Percentiles rank a stretch among this genome's conserved stretches.
These are phyloP conservation scores for Paramuricea clavata DNA, from an alignment of 92 coral and sea anemone genomes.

Conservation along the genomic window DNA sequence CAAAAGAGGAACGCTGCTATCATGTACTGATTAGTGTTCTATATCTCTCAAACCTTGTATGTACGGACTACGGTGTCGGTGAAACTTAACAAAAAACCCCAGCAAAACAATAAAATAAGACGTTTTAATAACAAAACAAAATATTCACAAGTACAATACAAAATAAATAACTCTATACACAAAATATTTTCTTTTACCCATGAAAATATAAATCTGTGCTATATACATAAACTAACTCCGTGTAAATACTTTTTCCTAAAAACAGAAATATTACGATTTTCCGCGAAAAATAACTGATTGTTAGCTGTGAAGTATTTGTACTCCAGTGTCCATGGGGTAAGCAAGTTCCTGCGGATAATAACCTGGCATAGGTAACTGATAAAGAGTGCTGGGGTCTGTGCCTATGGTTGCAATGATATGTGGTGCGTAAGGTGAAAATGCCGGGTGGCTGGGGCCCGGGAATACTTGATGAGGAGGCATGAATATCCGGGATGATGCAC, in stretches of 20 bases:
- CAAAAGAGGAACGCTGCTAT: too few relatives aligned
- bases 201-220: constrained; percentile 10
- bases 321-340: constrained; percentile 9
- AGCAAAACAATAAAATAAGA: too few relatives aligned
- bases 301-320: constrained; percentile 29
- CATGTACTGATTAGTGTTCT: too few relatives aligned
- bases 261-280: background rate
- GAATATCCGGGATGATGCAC: constrained; percentile 87
- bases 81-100: too few relatives aligned
- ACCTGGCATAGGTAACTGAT: constrained; percentile 76
- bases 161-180: background rate
- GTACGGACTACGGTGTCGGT: too few relatives aligned
- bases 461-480: constrained; percentile 90
- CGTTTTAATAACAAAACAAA: too few relatives aligned
- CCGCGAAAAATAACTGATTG: background rate
- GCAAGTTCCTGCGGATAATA: constrained; percentile 20
- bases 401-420: constrained; percentile 73
- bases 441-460: constrained; percentile 72
- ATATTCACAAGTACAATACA: too few relatives aligned
- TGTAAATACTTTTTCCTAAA: background rate
- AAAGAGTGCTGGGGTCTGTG: constrained; percentile 76
- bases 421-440: constrained; percentile 78
- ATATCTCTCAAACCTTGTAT: too few relatives aligned
- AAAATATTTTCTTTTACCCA: background rate
- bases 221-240: background rate